These are phyloP conservation scores for Hippoglossus stenolepis DNA, from an alignment of 2,113 vertebrate species.

Conservation along the genomic window DNA sequence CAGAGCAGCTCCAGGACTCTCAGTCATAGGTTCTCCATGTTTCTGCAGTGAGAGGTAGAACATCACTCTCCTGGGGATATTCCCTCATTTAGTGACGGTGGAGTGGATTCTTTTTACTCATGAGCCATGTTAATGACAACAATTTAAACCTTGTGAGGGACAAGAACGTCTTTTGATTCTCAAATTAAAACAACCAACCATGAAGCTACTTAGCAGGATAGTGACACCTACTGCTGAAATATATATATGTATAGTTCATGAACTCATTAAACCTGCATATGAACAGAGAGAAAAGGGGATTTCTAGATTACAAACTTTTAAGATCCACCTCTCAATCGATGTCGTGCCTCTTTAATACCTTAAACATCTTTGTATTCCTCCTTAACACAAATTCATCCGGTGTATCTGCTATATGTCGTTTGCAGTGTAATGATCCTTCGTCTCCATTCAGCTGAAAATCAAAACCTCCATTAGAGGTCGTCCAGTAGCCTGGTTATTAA, in stretches of 20 bases:
- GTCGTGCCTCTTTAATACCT: background rate
- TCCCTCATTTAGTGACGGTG: too few relatives aligned
- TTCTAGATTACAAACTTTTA: background rate
- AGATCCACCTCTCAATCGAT: too few relatives aligned
- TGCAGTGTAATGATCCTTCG: background rate
- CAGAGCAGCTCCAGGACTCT: too few relatives aligned
- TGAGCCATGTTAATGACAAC: too few relatives aligned
- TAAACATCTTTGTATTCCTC: background rate
- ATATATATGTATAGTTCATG: too few relatives aligned
- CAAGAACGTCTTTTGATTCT: background rate
- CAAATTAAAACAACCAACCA: background rate
- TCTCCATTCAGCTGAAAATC: conserved; percentile 1
- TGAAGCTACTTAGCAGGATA: too few relatives aligned
- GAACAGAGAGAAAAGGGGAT: too few relatives aligned
- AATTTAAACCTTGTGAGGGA: background rate
- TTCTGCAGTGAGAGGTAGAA: too few relatives aligned
- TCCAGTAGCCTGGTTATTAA: background rate
- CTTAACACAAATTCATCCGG: background rate
- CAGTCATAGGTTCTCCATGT: too few relatives aligned
- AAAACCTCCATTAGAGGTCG: background rate
- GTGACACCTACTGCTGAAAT: too few relatives aligned
- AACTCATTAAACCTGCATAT: too few relatives aligned
- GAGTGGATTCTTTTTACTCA: background rate
- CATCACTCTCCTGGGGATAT: too few relatives aligned
- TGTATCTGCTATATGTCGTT: background rate